phyloP scores from a whole-genome alignment of 2,113 vertebrate species.

The Sphyrna mokarran region DNA sequence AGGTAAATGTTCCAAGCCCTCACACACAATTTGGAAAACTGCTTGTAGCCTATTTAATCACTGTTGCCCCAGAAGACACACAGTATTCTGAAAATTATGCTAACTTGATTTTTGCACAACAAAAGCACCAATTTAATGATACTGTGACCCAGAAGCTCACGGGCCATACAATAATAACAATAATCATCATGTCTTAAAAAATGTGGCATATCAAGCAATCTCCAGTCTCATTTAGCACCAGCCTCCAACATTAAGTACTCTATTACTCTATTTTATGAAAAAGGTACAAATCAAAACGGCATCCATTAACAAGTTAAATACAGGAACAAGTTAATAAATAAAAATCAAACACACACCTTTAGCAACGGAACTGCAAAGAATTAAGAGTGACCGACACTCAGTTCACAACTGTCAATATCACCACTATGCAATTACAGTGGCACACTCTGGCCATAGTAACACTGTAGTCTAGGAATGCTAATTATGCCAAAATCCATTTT shows the following conservation, averaged over 20 bases:
- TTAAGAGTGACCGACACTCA: background rate
- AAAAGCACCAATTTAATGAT: slow-evolving; percentile 4
- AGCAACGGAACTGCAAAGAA: background rate
- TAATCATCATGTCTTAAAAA: background rate
- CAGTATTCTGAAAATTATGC: background rate
- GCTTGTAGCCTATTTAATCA: background rate
- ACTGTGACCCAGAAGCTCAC: background rate
- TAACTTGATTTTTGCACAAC: slow-evolving; percentile 23
- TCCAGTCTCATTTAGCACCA: background rate
- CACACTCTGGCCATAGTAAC: background rate
- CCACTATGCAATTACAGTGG: background rate
- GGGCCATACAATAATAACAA: background rate
- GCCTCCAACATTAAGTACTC: slow-evolving; percentile 2
- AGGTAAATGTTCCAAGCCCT: slow-evolving; percentile 27
- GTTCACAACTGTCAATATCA: background rate
- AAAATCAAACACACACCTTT: background rate
- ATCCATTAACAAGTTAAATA: slow-evolving; percentile 35
- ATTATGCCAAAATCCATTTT: background rate
- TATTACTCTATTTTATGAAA: slow-evolving; percentile 19
- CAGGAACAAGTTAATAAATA: slow-evolving; percentile 11
- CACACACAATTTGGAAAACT: slow-evolving; percentile 10
- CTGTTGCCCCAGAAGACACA: background rate
- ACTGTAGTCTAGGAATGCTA: background rate
- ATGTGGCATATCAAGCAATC: background rate
- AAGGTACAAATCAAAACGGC: slow-evolving; percentile 28